Percentiles rank a stretch among this genome's conserved stretches.
These are phyloP conservation scores for Phaenicophaeus curvirostris DNA, from an alignment of 2,797 vertebrate genomes.

Conservation along the genomic window DNA sequence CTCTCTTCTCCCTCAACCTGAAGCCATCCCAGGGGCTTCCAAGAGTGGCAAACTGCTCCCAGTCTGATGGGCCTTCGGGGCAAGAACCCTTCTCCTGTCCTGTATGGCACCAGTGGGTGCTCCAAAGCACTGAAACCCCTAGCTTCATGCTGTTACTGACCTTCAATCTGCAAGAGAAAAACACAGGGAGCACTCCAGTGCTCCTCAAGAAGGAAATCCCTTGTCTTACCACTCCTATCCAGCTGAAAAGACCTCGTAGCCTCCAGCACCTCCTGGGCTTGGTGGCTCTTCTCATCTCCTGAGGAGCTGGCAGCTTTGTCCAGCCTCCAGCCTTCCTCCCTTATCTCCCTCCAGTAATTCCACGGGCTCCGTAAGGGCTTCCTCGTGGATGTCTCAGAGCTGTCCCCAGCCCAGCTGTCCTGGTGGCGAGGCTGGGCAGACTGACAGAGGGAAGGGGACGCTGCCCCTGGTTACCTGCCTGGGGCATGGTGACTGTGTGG, in stretches of 20 bases:
- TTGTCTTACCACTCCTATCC: background rate
- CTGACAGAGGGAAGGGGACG: background rate
- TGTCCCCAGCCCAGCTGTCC: rapidly evolving
- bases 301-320: rapidly evolving
- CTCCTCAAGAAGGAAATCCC: background rate
- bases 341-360: background rate
- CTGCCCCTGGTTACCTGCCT: background rate
- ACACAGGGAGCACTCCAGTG: background rate
- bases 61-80: no score
- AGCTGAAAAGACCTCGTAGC: background rate
- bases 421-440: rapidly evolving
- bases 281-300: background rate
- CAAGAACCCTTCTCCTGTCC: background rate
- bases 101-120: background rate
- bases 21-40: no score
- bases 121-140: background rate
- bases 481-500: background rate
- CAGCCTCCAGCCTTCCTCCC: background rate
- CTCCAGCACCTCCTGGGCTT: background rate
- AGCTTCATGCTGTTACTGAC: background rate
- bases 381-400: rapidly evolving
- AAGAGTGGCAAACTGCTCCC: no score
- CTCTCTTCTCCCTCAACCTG: no score
- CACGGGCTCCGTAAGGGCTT: background rate
- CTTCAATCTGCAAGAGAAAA: rapidly evolving